Evolutionary conservation across 37 sponge, comb jelly and placozoan genomes (phyloP), one percentile per base, ranked within the genome.

Genomic region (Spongilla lacustris): DNA sequence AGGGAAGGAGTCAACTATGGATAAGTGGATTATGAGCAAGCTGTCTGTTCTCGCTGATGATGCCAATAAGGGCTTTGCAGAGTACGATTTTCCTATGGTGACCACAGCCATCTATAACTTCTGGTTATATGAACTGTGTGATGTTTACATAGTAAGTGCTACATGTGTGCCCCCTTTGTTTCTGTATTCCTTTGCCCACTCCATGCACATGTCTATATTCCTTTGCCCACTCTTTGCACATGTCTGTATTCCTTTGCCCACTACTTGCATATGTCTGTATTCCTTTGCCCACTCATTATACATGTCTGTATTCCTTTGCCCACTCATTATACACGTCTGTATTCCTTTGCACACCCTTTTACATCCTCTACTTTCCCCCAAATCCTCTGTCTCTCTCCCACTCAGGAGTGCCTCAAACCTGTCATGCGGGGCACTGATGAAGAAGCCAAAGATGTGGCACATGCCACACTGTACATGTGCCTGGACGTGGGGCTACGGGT

Each of bases 101-200:
- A 99, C 99, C 68, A 95, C 97, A 13, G 97, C 97, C 76, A 91
- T 93, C 35, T 94, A 95, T 89, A 99, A 97, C 91, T 99, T 99
- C 92, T 99, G 99, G 99, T 71, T 95, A 25, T 99, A 99, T 50
- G 99, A 99, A 29, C 86, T 99, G 33, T 99, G 99, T 88, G 99
- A 99, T 80, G 98, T 99, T 33, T 99, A 94, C 85, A 69, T 99
- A 68, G 96, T 92, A 76, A 84, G 91, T 48, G n/a, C 29, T 46
- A 86, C n/a, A n/a, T n/a, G n/a, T n/a, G n/a, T n/a, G n/a, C n/a
- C n/a, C n/a, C n/a, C n/a, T n/a, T n/a, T n/a, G n/a, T n/a, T n/a
- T 26, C 35, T 83, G 27, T 74, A 2, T 38, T 74, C 41, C 41
- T 41, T 41, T 41, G 41, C 6, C 41, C 41, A 6, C 41, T 41